Conservation (phyloP, 2,113 vertebrate species). For the Chloropsis hardwickii region DNA sequence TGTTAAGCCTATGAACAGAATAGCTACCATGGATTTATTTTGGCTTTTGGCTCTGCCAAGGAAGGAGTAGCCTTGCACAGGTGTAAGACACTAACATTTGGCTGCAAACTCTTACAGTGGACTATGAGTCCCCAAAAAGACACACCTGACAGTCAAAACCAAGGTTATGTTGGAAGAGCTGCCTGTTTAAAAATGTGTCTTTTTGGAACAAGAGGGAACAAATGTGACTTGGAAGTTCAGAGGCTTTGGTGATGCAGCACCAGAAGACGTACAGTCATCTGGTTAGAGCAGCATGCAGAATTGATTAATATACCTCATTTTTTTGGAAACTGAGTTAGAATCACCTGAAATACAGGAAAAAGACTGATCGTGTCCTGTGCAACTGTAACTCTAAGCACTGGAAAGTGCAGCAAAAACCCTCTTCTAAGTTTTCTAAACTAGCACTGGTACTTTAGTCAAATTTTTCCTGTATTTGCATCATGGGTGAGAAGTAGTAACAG, state of each 20-base stretch:
- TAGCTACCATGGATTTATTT: neutral
- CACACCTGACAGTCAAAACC: neutral
- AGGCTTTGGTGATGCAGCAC: neutral
- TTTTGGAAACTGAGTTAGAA: neutral
- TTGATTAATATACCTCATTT: neutral
- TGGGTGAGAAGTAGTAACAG: neutral
- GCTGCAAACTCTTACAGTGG: neutral
- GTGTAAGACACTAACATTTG: neutral
- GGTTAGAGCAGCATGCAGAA: neutral
- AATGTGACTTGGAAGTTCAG: neutral
- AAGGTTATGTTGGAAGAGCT: neutral
- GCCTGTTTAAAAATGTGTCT: neutral
- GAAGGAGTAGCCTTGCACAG: neutral
- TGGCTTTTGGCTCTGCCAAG: neutral
- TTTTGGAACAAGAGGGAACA: neutral
- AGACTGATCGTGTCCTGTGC: neutral
- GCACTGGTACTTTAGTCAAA: neutral
- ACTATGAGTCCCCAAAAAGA: neutral
- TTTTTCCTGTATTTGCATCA: neutral
- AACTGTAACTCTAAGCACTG: neutral
- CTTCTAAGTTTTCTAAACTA: neutral
- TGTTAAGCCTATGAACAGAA: neutral
- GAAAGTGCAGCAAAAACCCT: neutral
- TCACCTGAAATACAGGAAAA: neutral
- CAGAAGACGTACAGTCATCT: neutral